phyloP scores from a whole-genome alignment of 1,140 invertebrate species.

The Polypedilum pembai region DNA sequence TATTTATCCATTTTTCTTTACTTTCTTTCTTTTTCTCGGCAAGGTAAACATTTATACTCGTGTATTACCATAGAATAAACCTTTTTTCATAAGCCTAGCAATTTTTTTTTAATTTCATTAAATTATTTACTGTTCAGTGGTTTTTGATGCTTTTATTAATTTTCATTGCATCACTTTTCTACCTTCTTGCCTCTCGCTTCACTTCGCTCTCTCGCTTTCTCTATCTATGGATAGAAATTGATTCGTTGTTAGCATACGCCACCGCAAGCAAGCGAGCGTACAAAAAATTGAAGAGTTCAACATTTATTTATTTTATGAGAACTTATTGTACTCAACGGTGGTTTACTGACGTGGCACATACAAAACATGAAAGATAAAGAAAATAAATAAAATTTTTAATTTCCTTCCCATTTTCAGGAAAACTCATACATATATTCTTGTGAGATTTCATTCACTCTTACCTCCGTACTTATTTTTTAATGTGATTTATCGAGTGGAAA shows the following conservation, averaged over 20 bases:
- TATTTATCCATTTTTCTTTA: too few relatives aligned
- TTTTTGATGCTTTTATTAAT: constrained; percentile 14
- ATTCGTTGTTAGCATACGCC: not conserved
- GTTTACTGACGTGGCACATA: not conserved
- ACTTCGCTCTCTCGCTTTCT: not conserved
- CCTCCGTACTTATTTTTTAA: not conserved
- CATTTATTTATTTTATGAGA: too few relatives aligned
- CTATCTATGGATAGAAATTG: not conserved
- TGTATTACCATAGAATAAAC: not conserved
- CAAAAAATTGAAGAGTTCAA: too few relatives aligned
- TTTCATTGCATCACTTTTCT: constrained; percentile 12
- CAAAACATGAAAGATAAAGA: not conserved
- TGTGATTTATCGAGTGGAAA: constrained; percentile 27
- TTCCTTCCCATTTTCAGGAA: not conserved
- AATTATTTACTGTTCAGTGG: constrained; percentile 24
- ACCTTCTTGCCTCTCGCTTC: constrained; percentile 7
- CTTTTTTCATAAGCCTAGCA: not conserved
- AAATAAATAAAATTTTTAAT: not conserved
- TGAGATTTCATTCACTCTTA: not conserved
- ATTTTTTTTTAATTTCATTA: constrained; percentile 24
- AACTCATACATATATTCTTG: not conserved
- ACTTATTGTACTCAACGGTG: too few relatives aligned
- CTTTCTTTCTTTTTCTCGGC: not conserved
- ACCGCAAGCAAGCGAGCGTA: not conserved
- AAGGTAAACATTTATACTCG: not conserved